Evolutionary conservation across 2,797 vertebrate species (phyloP).

Genomic region (Halcyon chelicuti): DNA sequence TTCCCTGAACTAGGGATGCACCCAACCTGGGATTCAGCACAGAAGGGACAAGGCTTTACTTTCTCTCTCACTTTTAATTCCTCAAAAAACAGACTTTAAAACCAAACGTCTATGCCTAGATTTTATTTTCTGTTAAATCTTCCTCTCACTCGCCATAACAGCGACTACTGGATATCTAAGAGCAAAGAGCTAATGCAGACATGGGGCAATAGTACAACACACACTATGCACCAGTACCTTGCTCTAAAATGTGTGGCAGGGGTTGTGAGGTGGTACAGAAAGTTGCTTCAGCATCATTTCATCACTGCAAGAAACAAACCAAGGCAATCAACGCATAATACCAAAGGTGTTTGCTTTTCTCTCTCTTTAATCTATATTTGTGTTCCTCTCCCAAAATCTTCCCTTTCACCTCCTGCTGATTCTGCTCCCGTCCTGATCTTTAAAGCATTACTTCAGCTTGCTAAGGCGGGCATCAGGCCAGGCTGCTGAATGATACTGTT

Average conservation of each 20-base stretch:
- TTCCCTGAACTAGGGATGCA: not conserved
- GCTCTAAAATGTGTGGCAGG: fast-evolving
- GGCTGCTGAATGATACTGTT: not conserved
- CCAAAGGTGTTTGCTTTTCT: not conserved
- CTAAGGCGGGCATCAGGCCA: not conserved
- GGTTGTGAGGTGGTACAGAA: fast-evolving
- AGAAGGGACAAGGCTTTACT: not conserved
- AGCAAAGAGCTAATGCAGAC: not conserved
- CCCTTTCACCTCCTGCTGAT: not conserved
- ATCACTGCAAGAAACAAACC: not conserved
- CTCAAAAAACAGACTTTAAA: not conserved
- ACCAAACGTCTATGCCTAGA: not conserved
- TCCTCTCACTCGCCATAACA: not conserved
- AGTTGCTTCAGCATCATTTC: not conserved
- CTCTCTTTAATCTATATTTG: not conserved
- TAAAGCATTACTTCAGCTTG: not conserved
- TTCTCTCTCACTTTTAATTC: not conserved
- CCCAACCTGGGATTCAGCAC: not conserved
- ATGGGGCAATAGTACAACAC: not conserved
- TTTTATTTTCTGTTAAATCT: not conserved
- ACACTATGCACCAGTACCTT: not conserved
- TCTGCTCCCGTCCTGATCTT: not conserved
- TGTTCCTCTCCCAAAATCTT: not conserved
- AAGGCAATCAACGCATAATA: not conserved
- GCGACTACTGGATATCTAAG: fast-evolving